These are phyloP conservation scores for Lithophane semibrunnea DNA, from an alignment of 2,888 invertebrate genomes.

Conservation along the genomic window DNA sequence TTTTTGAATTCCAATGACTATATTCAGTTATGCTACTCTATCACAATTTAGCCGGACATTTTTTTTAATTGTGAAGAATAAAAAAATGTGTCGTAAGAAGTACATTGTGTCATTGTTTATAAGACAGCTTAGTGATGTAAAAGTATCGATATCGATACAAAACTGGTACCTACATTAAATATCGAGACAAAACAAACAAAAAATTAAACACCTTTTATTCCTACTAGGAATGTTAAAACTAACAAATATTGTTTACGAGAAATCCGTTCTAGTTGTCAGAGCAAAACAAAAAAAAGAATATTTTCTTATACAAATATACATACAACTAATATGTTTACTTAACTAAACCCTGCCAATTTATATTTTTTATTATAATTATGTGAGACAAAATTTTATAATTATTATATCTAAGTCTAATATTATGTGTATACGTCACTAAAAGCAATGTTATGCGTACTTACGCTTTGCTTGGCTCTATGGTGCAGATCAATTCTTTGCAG, in stretches of 20 bases:
- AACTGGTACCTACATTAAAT: background rate
- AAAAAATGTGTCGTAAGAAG: background rate
- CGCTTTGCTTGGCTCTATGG: constrained; percentile 8
- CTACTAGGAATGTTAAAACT: constrained; percentile 37
- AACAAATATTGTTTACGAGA: constrained; percentile 47
- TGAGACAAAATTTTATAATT: constrained; percentile 12
- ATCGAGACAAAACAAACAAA: background rate
- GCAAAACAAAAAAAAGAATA: constrained; percentile 24
- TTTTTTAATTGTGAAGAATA: background rate
- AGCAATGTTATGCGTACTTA: constrained; percentile 22
- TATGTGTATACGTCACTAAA: constrained; percentile 36
- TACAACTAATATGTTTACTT: constrained; percentile 38
- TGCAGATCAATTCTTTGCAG: constrained; percentile 29
- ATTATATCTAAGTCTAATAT: constrained; percentile 17
- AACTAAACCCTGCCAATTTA: constrained; percentile 60
- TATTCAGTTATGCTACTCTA: background rate
- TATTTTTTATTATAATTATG: background rate
- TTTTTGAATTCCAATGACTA: background rate
- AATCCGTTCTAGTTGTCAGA: constrained; percentile 20
- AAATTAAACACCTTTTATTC: constrained; percentile 14
- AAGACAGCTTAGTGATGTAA: background rate
- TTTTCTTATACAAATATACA: constrained; percentile 32
- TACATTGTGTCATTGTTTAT: background rate
- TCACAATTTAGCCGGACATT: background rate
- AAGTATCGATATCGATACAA: constrained; percentile 14